Conservation (phyloP, 2,113 vertebrate genomes). For the Callipepla californica region DNA sequence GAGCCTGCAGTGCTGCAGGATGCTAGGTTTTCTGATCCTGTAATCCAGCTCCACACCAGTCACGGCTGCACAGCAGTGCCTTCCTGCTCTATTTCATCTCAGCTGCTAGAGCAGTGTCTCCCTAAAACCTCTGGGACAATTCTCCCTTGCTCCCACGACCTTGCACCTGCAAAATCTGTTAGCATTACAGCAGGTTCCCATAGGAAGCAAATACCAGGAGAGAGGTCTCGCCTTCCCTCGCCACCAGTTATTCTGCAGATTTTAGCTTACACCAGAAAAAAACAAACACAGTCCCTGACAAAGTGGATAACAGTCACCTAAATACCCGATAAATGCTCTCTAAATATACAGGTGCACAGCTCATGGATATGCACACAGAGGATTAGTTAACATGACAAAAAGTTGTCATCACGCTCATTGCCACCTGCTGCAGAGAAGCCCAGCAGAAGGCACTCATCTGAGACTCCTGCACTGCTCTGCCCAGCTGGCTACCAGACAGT, state of each 20-base stretch:
- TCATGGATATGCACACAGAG: neutral
- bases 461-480: neutral
- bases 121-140: neutral
- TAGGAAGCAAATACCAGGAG: neutral
- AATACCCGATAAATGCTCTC: neutral
- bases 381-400: neutral
- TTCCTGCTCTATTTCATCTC: neutral
- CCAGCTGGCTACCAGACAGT: neutral
- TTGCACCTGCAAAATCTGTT: neutral
- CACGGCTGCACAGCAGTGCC: neutral
- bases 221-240: neutral
- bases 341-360: neutral
- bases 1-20: neutral
- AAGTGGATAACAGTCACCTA: neutral
- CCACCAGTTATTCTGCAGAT: neutral
- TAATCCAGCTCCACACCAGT: neutral
- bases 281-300: neutral
- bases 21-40: neutral
- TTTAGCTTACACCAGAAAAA: neutral
- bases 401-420: neutral
- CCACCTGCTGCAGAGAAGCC: neutral
- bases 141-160: neutral
- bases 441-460: neutral
- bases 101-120: neutral
- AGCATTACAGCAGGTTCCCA: neutral